Conservation (phyloP, 2,113 vertebrate genomes). For the Empidonax alnorum region DNA sequence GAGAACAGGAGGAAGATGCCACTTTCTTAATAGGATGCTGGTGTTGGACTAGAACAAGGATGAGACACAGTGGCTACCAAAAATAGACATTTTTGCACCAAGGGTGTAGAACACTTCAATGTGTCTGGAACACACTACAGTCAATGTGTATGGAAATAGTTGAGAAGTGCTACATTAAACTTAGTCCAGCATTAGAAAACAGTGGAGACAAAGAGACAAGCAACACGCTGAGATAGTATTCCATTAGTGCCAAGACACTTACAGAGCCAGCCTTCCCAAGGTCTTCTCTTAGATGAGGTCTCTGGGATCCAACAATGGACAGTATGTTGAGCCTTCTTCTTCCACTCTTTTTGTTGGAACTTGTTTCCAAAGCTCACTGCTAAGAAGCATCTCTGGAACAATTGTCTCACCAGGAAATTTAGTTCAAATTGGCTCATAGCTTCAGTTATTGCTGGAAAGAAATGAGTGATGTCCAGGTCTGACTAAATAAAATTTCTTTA, state of each 20-base stretch:
- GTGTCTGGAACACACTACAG: too few species aligned
- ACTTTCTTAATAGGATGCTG: neutral
- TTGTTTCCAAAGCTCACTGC: neutral
- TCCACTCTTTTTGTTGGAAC: neutral
- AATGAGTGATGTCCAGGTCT: neutral
- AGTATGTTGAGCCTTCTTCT: neutral
- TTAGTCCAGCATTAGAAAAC: neutral
- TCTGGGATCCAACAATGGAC: neutral
- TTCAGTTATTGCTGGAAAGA: neutral
- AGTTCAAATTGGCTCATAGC: neutral
- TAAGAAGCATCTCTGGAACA: neutral
- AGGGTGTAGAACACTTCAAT: neutral
- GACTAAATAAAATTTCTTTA: neutral
- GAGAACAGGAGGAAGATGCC: neutral
- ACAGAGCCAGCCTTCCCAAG: neutral
- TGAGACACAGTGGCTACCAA: accelerated
- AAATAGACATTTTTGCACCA: neutral
- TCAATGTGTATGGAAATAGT: neutral
- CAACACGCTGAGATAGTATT: neutral
- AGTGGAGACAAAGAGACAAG: neutral
- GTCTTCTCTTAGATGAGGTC: neutral
- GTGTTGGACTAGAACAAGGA: neutral
- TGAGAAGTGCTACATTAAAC: neutral
- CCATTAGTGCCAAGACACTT: neutral
- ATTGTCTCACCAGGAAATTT: neutral